Evolutionary conservation across 2,113 vertebrate genomes (phyloP).

Genomic region (Urocynchramus pylzowi): DNA sequence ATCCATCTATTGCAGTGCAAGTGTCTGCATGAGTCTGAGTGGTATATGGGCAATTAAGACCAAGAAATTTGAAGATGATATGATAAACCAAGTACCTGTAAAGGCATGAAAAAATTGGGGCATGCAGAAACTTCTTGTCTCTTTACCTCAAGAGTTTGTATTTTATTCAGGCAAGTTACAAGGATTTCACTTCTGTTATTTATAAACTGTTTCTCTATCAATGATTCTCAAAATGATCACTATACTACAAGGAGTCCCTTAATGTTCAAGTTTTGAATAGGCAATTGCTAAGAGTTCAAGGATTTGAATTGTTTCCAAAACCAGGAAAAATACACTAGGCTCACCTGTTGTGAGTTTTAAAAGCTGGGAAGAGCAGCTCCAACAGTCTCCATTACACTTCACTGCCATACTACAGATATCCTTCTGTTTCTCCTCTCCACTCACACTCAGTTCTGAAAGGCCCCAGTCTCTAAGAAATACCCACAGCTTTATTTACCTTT

Average conservation of each 20-base stretch:
- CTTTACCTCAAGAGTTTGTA: background rate
- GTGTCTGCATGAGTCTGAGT: background rate
- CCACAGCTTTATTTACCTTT: background rate
- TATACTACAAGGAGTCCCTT: background rate
- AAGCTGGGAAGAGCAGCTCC: background rate
- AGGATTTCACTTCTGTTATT: background rate
- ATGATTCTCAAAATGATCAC: background rate
- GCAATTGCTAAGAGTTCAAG: background rate
- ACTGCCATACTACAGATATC: rapidly evolving
- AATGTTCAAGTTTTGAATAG: background rate
- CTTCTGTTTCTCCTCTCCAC: background rate
- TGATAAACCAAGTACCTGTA: constrained; percentile 2
- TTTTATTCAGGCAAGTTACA: background rate
- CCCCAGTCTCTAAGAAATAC: background rate
- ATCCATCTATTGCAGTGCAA: background rate
- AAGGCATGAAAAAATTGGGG: background rate
- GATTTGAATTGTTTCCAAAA: background rate
- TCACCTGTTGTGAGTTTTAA: background rate
- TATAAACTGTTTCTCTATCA: background rate
- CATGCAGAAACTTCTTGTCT: background rate
- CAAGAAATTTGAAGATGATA: background rate
- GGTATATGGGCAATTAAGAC: background rate
- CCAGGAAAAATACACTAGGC: background rate
- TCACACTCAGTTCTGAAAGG: background rate
- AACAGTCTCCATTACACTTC: background rate